phyloP scores from a whole-genome alignment of 2,113 vertebrate genomes.

The Hippocampus zosterae region DNA sequence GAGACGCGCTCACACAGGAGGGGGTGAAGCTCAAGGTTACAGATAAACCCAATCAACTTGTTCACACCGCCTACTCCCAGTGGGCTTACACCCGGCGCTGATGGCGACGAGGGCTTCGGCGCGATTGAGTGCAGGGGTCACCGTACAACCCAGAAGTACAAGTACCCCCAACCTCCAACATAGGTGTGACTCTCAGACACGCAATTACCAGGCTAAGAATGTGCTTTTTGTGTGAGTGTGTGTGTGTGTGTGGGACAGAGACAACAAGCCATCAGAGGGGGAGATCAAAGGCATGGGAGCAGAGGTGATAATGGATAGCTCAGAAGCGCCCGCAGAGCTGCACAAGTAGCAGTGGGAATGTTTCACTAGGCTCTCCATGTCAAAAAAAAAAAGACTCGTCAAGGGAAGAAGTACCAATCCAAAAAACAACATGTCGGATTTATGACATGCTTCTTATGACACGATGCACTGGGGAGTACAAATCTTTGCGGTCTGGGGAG shows the following conservation, averaged over 20 bases:
- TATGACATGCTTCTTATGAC: slow-evolving; percentile 30
- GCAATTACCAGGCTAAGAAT: slow-evolving; percentile 60
- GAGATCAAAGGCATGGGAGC: slow-evolving; percentile 39
- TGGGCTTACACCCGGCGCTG: slow-evolving; percentile 26
- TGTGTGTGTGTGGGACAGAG: slow-evolving; percentile 39
- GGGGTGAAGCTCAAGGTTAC: slow-evolving; percentile 57
- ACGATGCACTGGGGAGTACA: slow-evolving; percentile 12
- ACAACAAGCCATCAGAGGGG: slow-evolving; percentile 46
- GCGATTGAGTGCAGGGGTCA: slow-evolving; percentile 42
- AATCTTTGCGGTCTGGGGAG: slow-evolving; percentile 35
- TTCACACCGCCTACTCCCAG: slow-evolving; percentile 15
- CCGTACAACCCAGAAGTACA: background rate
- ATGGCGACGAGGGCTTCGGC: slow-evolving; percentile 15
- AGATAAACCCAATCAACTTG: slow-evolving; percentile 46
- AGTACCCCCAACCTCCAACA: slow-evolving; percentile 31
- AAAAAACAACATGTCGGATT: slow-evolving; percentile 30
- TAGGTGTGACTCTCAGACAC: slow-evolving; percentile 62
- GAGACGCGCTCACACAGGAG: slow-evolving; percentile 26
- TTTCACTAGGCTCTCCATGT: background rate
- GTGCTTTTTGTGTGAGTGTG: slow-evolving; percentile 37
- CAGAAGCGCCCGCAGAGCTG: background rate
- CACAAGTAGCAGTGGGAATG: background rate
- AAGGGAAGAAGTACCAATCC: slow-evolving; percentile 28
- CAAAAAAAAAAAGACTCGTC: slow-evolving; percentile 8
- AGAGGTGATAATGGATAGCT: slow-evolving; percentile 35